Evolutionary conservation across 2,797 vertebrate genomes (phyloP).

Genomic region (Enteromius unitaeniatus): DNA sequence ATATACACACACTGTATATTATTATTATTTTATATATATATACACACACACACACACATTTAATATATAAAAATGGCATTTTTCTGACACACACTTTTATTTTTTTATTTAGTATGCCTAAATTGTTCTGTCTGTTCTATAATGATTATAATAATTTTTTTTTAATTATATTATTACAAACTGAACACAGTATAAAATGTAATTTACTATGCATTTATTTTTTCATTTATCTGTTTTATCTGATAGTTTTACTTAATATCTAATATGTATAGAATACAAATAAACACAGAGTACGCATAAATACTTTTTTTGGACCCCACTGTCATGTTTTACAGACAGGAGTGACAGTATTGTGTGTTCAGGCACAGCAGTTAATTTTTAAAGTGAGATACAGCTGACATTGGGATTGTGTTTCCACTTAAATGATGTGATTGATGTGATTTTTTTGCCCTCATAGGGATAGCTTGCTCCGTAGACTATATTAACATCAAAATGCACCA

Average conservation of each 20-base stretch:
- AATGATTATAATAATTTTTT: too few relatives aligned
- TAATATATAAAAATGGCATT: too few relatives aligned
- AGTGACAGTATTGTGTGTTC: not conserved
- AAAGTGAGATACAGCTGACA: not conserved
- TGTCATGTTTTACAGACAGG: not conserved
- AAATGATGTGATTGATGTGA: not conserved
- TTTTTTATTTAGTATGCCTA: too few relatives aligned
- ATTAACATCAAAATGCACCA: conserved; percentile 32
- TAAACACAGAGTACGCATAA: not conserved
- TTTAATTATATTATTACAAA: too few relatives aligned
- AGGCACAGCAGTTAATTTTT: not conserved
- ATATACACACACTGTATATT: too few relatives aligned
- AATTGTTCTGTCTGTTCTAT: too few relatives aligned
- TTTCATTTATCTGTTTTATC: not conserved
- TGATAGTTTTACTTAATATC: not conserved
- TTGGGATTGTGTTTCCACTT: not conserved
- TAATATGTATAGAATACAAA: not conserved
- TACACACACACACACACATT: too few relatives aligned
- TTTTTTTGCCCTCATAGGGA: not conserved
- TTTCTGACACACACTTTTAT: too few relatives aligned
- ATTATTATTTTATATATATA: too few relatives aligned
- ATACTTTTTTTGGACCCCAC: not conserved
- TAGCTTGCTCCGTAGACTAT: conserved; percentile 23
- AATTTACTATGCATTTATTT: not conserved
- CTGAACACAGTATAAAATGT: not conserved